A percentile compares a stretch with the other conserved stretches of the same genome.
Conservation (phyloP, 1,140 invertebrate species). For the Drosophila paulistorum region DNA sequence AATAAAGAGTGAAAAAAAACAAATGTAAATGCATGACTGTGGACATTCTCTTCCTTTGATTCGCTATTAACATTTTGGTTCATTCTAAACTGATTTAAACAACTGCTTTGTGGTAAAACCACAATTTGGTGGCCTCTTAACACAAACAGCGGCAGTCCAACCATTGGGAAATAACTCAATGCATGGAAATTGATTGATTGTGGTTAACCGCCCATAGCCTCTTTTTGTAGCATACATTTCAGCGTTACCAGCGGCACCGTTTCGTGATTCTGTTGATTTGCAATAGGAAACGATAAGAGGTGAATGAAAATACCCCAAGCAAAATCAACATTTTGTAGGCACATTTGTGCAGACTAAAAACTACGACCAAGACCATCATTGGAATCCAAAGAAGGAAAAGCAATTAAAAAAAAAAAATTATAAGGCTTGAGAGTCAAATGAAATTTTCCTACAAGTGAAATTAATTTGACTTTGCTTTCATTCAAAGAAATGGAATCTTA, state of each 20-base stretch:
- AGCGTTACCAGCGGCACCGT: slow-evolving; percentile 6
- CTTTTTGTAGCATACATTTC: slow-evolving; percentile 10
- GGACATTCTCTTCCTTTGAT: background rate
- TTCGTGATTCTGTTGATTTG: background rate
- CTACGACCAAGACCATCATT: too few species aligned
- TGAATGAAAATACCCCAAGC: too few species aligned
- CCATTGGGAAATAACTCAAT: background rate
- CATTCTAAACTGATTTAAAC: background rate
- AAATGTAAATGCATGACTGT: background rate
- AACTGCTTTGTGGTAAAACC: background rate
- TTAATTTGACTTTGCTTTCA: too few species aligned
- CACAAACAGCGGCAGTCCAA: background rate
- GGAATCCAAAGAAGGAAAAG: too few species aligned
- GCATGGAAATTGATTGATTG: background rate
- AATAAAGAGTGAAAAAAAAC: background rate
- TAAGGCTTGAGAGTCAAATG: too few species aligned
- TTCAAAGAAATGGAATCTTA: too few species aligned
- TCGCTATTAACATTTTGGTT: background rate
- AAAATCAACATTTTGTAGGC: too few species aligned
- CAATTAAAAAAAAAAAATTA: too few species aligned
- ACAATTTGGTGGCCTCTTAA: background rate
- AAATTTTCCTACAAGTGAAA: too few species aligned
- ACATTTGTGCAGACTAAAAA: too few species aligned
- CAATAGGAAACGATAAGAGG: too few species aligned
- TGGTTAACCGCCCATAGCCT: background rate